A percentile compares a stretch with the other conserved stretches of the same genome.
Evolutionary conservation across 2,888 invertebrate species (phyloP).

Genomic region (Thalpophila matura): DNA sequence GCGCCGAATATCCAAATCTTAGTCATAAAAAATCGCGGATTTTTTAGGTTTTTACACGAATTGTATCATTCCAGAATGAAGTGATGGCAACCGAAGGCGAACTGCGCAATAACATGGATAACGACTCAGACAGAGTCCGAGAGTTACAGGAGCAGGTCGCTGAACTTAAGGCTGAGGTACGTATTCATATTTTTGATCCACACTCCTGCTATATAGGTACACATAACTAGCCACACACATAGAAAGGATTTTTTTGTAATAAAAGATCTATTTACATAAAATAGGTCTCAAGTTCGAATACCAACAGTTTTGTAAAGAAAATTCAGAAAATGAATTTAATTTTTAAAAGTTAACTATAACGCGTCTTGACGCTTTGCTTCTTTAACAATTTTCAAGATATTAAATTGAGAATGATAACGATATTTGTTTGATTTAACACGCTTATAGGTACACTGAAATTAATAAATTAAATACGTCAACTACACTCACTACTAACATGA

Average conservation of each 20-base stretch:
- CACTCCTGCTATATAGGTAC: conserved; percentile 3
- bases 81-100: conserved; percentile 98
- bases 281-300: background rate
- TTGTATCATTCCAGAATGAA: conserved; percentile 93
- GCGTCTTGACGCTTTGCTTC: conserved; percentile 51
- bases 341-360: conserved; percentile 8
- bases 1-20: no score
- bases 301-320: background rate
- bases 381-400: conserved; percentile 41
- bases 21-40: no score
- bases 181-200: background rate
- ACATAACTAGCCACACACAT: conserved; percentile 4
- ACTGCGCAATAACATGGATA: conserved; percentile 95
- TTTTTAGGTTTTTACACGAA: background rate
- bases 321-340: background rate
- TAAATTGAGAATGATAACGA: conserved; percentile 21
- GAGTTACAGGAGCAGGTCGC: conserved; percentile 98
- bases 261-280: no score
- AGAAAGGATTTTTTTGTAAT: no score
- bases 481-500: conserved; percentile 55
- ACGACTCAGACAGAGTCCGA: conserved; percentile 94
- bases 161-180: conserved; percentile 98
- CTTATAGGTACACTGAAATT: conserved; percentile 42
- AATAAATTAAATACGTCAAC: conserved; percentile 14
- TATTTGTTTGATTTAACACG: conserved; percentile 36